Evolutionary conservation across 1,140 invertebrate genomes (phyloP).

Genomic region (Geopemphigus sp.): DNA sequence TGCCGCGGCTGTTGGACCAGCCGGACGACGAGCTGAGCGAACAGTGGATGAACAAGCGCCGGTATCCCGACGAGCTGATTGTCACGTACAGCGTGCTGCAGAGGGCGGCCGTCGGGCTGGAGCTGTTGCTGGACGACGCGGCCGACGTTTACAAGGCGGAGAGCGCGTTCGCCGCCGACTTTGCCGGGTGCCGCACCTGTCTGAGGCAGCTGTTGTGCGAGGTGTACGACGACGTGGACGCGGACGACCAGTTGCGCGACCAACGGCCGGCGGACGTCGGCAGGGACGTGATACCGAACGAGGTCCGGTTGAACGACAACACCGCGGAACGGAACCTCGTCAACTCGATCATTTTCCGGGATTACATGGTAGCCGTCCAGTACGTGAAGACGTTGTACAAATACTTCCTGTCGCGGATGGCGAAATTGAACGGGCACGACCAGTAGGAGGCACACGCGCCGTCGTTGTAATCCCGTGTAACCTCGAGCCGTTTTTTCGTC

Average conservation of each 20-base stretch:
- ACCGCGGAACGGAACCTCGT: not conserved
- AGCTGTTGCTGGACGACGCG: not conserved
- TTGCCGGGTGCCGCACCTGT: not conserved
- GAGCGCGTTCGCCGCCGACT: not conserved
- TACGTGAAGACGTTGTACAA: too few relatives aligned
- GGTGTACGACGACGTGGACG: not conserved
- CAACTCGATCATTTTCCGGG: slow-evolving; percentile 4
- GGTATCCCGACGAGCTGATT: not conserved
- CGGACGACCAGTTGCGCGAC: too few relatives aligned
- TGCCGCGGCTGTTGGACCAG: not conserved
- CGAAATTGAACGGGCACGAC: too few relatives aligned
- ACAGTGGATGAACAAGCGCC: not conserved
- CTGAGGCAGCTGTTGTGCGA: not conserved
- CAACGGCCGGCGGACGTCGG: not conserved
- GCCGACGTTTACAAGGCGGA: not conserved
- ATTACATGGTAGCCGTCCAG: not conserved
- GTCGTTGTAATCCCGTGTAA: too few relatives aligned
- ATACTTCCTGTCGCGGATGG: too few relatives aligned
- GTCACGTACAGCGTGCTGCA: not conserved
- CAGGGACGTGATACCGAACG: not conserved
- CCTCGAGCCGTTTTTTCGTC: too few relatives aligned
- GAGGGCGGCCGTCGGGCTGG: not conserved
- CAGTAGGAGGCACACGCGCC: too few relatives aligned
- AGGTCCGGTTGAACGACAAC: not conserved
- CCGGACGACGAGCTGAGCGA: not conserved